Evolutionary conservation across 2,888 invertebrate genomes (phyloP).

Genomic region (Prionchulus punctatus): DNA sequence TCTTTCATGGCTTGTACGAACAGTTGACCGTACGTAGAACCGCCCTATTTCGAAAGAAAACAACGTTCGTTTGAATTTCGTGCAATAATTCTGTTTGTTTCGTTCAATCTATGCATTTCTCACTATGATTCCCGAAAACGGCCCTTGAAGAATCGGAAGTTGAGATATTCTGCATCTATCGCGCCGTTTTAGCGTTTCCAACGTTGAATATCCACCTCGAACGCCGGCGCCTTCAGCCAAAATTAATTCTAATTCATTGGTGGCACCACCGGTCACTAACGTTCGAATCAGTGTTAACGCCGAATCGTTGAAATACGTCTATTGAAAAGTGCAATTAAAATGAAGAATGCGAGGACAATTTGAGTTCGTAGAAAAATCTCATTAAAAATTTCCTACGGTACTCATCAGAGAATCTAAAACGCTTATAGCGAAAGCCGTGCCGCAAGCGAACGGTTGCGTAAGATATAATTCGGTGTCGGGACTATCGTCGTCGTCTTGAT

Average conservation of each 20-base stretch:
- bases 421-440: slow-evolving; percentile 96
- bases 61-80: neutral
- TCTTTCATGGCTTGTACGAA: slow-evolving; percentile 84
- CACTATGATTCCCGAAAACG: neutral
- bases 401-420: slow-evolving; percentile 98
- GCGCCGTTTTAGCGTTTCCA: slow-evolving; percentile 80
- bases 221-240: slow-evolving; percentile 94
- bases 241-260: slow-evolving; percentile 90
- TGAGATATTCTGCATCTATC: slow-evolving; percentile 90
- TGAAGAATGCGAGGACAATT: too few relatives aligned
- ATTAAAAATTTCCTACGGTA: slow-evolving; percentile 51
- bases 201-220: slow-evolving; percentile 83
- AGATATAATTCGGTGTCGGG: slow-evolving; percentile 96
- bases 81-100: neutral
- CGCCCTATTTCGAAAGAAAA: slow-evolving; percentile 1
- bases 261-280: slow-evolving; percentile 92
- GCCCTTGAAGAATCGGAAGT: slow-evolving; percentile 50
- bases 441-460: slow-evolving; percentile 97
- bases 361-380: too few relatives aligned
- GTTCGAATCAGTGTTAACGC: slow-evolving; percentile 93
- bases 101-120: neutral
- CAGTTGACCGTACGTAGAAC: slow-evolving; percentile 65
- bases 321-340: neutral
- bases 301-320: slow-evolving; percentile 99
- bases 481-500: slow-evolving; percentile 81